Conservation (phyloP, 64 coral and sea anemone genomes). For the Pachyseris speciosa region DNA sequence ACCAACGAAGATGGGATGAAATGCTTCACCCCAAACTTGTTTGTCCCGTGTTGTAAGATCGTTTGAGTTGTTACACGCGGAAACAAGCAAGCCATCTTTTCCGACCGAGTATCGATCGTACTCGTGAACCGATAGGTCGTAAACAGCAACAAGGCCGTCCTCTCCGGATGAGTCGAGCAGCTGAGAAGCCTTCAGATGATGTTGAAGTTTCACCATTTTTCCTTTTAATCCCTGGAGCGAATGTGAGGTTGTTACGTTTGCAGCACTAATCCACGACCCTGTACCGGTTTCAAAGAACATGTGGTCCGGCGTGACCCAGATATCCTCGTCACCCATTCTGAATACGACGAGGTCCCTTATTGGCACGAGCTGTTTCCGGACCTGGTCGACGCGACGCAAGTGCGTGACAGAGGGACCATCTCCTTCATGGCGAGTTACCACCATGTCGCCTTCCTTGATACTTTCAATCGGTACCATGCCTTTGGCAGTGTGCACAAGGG, state of each 20-base stretch:
- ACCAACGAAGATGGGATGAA: no score
- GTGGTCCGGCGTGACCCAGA: constrained; percentile 75
- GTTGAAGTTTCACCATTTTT: constrained; percentile 42
- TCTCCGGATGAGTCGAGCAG: neutral
- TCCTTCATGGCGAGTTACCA: constrained; percentile 79
- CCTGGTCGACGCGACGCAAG: constrained; percentile 69
- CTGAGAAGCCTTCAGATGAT: constrained; percentile 36
- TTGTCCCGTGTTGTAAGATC: constrained; percentile 50
- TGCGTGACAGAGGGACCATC: constrained; percentile 51
- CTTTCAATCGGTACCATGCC: constrained; percentile 79
- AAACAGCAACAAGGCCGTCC: constrained; percentile 60
- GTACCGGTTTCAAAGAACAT: constrained; percentile 49
- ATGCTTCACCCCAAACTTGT: constrained; percentile 75
- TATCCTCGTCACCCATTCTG: constrained; percentile 54
- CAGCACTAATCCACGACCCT: constrained; percentile 68
- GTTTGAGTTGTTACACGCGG: constrained; percentile 50
- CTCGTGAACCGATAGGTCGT: no score
- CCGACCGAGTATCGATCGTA: no score
- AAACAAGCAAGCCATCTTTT: constrained; percentile 63
- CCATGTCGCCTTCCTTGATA: constrained; percentile 72
- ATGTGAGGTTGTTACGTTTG: constrained; percentile 48
- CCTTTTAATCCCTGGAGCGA: constrained; percentile 66
- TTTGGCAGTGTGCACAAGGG: no score
- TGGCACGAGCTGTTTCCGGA: constrained; percentile 59
- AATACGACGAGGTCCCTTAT: constrained; percentile 69